Conservation (phyloP, 1,140 invertebrate genomes). For the Condylostylus longicornis region DNA sequence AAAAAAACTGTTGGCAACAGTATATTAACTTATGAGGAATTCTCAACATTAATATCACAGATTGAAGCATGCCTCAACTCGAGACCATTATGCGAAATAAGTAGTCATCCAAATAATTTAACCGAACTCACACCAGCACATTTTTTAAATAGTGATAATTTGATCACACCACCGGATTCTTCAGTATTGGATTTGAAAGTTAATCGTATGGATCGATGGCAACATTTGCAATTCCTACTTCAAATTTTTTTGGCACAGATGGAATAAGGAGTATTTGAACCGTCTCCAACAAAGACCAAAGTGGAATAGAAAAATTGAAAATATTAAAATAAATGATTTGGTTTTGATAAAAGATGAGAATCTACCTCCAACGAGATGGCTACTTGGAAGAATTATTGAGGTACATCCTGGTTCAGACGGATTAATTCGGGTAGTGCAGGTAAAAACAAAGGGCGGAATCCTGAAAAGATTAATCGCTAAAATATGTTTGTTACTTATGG, state of each 20-base stretch:
- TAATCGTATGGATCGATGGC: slow-evolving; percentile 11
- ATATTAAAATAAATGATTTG: slow-evolving; percentile 7
- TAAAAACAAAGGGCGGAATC: slow-evolving; percentile 7
- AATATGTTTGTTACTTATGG: neutral
- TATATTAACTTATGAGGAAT: slow-evolving; percentile 15
- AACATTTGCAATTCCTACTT: slow-evolving; percentile 10
- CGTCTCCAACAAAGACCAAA: slow-evolving; percentile 10
- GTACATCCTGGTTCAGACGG: slow-evolving; percentile 14
- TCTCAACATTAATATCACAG: slow-evolving; percentile 11
- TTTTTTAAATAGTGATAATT: slow-evolving; percentile 14
- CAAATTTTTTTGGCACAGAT: slow-evolving; percentile 17
- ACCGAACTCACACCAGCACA: slow-evolving; percentile 14
- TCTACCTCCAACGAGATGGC: slow-evolving; percentile 17
- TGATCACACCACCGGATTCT: slow-evolving; percentile 4
- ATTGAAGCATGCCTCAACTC: slow-evolving; percentile 19
- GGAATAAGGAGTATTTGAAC: slow-evolving; percentile 15
- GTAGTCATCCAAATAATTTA: slow-evolving; percentile 12
- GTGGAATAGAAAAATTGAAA: slow-evolving; percentile 7
- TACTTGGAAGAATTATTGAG: slow-evolving; percentile 11
- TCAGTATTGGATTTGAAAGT: too few relatives aligned
- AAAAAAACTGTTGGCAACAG: slow-evolving; percentile 7
- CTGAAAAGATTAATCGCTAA: slow-evolving; percentile 5
- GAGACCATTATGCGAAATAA: slow-evolving; percentile 10
- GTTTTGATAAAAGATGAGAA: slow-evolving; percentile 23
- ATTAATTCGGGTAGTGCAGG: slow-evolving; percentile 10